Evolutionary conservation across 2,113 vertebrate species (phyloP).

Genomic region (Campylomormyrus numenius): DNA sequence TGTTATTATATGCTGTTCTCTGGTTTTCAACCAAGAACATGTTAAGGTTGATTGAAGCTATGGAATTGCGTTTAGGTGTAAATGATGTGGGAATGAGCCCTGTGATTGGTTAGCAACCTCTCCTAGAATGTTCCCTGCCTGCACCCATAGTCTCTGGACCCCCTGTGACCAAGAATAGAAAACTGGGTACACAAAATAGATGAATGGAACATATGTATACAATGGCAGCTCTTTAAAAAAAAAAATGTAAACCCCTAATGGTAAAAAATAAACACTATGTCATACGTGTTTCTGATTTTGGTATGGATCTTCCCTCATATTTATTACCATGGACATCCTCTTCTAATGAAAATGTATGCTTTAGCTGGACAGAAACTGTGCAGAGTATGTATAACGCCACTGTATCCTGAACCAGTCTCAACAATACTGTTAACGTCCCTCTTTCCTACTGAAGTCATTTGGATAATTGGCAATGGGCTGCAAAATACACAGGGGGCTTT

Average conservation of each 20-base stretch:
- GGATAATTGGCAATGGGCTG: neutral
- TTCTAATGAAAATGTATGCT: neutral
- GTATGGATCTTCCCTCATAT: neutral
- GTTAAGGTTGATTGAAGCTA: neutral
- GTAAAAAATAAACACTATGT: neutral
- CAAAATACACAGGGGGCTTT: neutral
- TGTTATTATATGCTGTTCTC: neutral
- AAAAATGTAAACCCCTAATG: neutral
- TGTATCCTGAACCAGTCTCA: neutral
- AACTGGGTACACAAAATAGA: neutral
- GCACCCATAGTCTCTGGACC: neutral
- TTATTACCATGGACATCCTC: neutral
- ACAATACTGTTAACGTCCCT: neutral
- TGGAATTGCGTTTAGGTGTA: neutral
- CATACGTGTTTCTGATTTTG: neutral
- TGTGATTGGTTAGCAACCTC: neutral
- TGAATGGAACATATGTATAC: neutral
- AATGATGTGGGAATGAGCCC: neutral
- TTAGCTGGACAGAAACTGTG: neutral
- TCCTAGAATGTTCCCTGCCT: neutral
- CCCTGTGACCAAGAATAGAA: neutral
- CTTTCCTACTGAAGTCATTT: neutral
- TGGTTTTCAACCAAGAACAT: neutral
- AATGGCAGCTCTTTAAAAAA: neutral
- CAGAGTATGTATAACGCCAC: neutral